phyloP scores from a whole-genome alignment of 2,113 vertebrate genomes.

The Platycercus adscitus region DNA sequence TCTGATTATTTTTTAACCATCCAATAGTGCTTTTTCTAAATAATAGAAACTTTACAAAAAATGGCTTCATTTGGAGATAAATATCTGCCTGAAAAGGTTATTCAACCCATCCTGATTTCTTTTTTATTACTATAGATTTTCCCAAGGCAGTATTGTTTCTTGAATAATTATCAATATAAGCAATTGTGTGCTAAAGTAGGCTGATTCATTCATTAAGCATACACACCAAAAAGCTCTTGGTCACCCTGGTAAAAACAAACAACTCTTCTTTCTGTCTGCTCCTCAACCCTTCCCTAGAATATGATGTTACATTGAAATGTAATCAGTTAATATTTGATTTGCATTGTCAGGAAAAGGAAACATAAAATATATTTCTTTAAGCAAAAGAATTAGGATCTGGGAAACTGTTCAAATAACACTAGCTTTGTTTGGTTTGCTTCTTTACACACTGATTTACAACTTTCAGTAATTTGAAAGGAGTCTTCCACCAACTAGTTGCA shows the following conservation, averaged over 20 bases:
- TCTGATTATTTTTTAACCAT: slow-evolving; percentile 33
- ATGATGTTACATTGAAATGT: background rate
- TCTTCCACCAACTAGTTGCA: background rate
- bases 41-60: slow-evolving; percentile 14
- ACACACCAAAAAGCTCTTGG: slow-evolving; percentile 23
- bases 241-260: slow-evolving; percentile 45
- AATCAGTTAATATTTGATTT: slow-evolving; percentile 52
- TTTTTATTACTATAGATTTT: slow-evolving; percentile 51
- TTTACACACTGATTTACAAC: background rate
- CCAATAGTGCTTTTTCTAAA: slow-evolving; percentile 37
- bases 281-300: slow-evolving; percentile 12
- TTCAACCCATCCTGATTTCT: slow-evolving; percentile 56
- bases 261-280: background rate
- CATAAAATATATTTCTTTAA: background rate
- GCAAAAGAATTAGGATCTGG: background rate
- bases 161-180: slow-evolving; percentile 69
- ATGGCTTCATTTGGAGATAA: slow-evolving; percentile 48
- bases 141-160: slow-evolving; percentile 65
- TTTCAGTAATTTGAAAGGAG: background rate
- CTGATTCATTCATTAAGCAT: slow-evolving; percentile 54
- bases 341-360: slow-evolving; percentile 18
- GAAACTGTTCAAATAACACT: background rate
- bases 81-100: slow-evolving; percentile 61
- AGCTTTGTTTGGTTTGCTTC: background rate
- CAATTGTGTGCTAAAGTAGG: slow-evolving; percentile 58